Evolutionary conservation across 2,113 vertebrate species (phyloP).

Genomic region (Cephalopholis sonnerati): DNA sequence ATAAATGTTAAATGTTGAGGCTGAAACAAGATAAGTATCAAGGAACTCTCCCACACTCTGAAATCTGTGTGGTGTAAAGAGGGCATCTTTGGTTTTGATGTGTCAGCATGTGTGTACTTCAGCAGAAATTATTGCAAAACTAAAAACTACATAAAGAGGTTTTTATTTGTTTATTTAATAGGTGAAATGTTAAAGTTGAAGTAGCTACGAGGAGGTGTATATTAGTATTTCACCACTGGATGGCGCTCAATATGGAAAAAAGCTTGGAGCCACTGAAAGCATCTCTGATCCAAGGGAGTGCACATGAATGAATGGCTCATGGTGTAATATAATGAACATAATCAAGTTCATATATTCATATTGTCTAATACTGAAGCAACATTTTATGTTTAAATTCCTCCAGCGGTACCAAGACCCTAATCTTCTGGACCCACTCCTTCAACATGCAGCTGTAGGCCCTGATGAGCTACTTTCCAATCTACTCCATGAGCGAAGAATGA

Average conservation of each 20-base stretch:
- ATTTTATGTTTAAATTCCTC: slow-evolving; percentile 17
- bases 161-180: background rate
- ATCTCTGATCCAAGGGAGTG: background rate
- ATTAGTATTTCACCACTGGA: slow-evolving; percentile 61
- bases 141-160: background rate
- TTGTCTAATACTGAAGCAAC: background rate
- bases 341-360: slow-evolving; percentile 13
- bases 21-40: slow-evolving; percentile 81
- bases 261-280: background rate
- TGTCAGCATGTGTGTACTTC: background rate
- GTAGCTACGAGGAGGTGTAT: background rate
- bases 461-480: slow-evolving; percentile 51
- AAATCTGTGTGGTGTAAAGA: slow-evolving; percentile 42
- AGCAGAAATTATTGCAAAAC: background rate
- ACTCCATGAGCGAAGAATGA: slow-evolving; percentile 52
- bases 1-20: slow-evolving; percentile 77
- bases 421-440: background rate
- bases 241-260: slow-evolving; percentile 62
- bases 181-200: background rate
- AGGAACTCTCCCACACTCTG: slow-evolving; percentile 83
- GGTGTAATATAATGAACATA: background rate
- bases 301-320: slow-evolving; percentile 3
- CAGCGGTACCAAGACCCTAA: slow-evolving; percentile 3
- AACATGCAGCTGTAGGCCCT: slow-evolving; percentile 7
- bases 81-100: slow-evolving; percentile 46